A percentile compares a stretch with the other conserved stretches of the same genome.
phyloP scores from a whole-genome alignment of 2,888 invertebrate species.

The Pyralis farinalis region DNA sequence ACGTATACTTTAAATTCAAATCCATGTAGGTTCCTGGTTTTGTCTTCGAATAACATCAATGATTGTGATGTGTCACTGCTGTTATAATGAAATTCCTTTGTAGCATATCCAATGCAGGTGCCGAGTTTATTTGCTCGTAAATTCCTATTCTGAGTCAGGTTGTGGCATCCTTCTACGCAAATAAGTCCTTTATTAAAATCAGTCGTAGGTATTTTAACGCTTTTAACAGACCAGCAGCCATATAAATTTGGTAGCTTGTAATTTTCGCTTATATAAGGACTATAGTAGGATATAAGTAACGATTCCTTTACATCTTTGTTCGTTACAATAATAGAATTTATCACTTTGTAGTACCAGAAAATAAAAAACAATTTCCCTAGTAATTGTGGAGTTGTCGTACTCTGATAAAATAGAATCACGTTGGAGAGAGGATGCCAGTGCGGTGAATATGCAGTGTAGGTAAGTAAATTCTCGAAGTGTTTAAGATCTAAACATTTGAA shows the following conservation, averaged over 20 bases:
- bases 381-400: conserved; percentile 15
- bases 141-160: conserved; percentile 33
- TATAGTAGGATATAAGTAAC: conserved; percentile 31
- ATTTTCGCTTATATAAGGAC: conserved; percentile 34
- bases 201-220: conserved; percentile 30
- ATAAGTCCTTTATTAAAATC: conserved; percentile 30
- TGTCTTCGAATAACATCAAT: conserved; percentile 36
- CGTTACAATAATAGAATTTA: conserved; percentile 36
- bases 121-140: conserved; percentile 35
- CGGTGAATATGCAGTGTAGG: conserved; percentile 24
- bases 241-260: conserved; percentile 28
- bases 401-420: conserved; percentile 35
- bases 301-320: conserved; percentile 25
- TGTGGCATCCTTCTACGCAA: conserved; percentile 38
- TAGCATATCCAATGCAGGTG: conserved; percentile 43
- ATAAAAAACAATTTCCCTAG: conserved; percentile 39
- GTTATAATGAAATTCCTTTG: conserved; percentile 21
- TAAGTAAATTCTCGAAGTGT: conserved; percentile 35
- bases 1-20: conserved; percentile 33
- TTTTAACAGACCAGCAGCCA: conserved; percentile 40
- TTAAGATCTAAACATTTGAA: conserved; percentile 29
- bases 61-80: conserved; percentile 17
- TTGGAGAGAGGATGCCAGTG: conserved; percentile 45
- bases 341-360: conserved; percentile 40
- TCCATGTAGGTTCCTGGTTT: conserved; percentile 40